These are phyloP conservation scores for Mnemiopsis leidyi DNA, from an alignment of 37 sponge, comb jelly and placozoan genomes.

Conservation along the genomic window DNA sequence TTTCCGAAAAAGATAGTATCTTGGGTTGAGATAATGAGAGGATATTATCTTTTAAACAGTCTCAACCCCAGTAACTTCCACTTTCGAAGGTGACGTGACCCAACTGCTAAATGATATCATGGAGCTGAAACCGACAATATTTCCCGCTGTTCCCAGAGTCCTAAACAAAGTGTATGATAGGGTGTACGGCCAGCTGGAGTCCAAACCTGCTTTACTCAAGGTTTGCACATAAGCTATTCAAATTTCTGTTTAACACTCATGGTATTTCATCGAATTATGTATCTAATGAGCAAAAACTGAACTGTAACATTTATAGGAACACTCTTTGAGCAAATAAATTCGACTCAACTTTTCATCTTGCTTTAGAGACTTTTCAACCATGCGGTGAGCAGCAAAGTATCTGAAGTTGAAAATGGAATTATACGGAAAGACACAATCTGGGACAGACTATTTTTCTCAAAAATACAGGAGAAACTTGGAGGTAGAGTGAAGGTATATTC, in stretches of 20 bases:
- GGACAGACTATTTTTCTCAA: conserved; percentile 17
- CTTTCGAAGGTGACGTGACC: conserved; percentile 39
- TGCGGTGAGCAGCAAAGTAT: conserved; percentile 4
- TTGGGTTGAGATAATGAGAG: no score
- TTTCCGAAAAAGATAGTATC: no score
- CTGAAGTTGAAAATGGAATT: conserved; percentile 13
- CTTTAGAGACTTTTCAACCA: conserved; percentile 41
- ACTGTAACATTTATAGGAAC: no score
- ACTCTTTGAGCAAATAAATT: no score
- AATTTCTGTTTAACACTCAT: no score
- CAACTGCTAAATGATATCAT: background rate
- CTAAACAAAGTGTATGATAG: conserved; percentile 52
- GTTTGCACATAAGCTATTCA: no score
- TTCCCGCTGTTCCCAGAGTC: conserved; percentile 44
- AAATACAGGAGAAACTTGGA: conserved; percentile 57
- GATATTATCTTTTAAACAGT: no score
- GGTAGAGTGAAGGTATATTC: conserved; percentile 64
- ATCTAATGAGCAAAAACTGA: no score
- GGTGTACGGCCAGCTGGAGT: conserved; percentile 38
- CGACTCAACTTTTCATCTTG: no score
- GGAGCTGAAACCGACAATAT: conserved; percentile 16
- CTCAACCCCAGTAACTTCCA: no score
- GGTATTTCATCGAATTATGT: no score
- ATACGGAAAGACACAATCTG: conserved; percentile 39
- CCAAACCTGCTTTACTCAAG: background rate